Base-by-base conservation (phyloP, 1,140 invertebrate genomes). In the Drosophila kepulauana region DNA sequence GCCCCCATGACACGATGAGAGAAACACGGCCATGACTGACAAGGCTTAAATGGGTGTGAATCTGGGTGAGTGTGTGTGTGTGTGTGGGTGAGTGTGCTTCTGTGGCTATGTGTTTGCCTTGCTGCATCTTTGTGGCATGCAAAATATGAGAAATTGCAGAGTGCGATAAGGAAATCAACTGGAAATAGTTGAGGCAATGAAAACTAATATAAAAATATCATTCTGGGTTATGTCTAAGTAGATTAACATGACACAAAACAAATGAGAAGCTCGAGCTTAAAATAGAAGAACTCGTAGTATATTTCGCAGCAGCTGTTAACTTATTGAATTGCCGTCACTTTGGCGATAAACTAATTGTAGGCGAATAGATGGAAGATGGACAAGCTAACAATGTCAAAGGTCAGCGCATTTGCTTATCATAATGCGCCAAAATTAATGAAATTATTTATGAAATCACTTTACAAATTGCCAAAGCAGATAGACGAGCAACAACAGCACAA, bases 371-470 rank as follows among this genome's bases (percentile, higher is more conserved):
- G n/a, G 13, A 30, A 38, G 35, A 38, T 38, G 11, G 51, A 51
- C 11, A 13, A 7, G 38, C 70, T 35, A 58, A 35, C 62, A 72
- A 61, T 46, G 61, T 71, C 67, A 75, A 71, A 71, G 67, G 67
- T 59, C 73, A 71, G 54, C 33, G 59, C 62, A 70, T 75, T 75
- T 70, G 58, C 35, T 70, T 75, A 63, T 30, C 45, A 54, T 57
- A 69, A 74, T 69, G 71, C 65, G 33, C 25, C 41, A 35, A 75
- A 75, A 71, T 71, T 75, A 75, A 71, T 75, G 45, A 75, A 75
- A 75, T 70, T 58, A 71, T 71, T 65, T 65, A 43, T 41, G 30
- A 71, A 75, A 65, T 72, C 73, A 72, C 56, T 75, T 75, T 75
- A 59, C 45, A 51, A 75, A 75, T 63, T 63, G 51, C 11, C 49